phyloP scores from a whole-genome alignment of 1,140 invertebrate species.

The Drosophila saltans region DNA sequence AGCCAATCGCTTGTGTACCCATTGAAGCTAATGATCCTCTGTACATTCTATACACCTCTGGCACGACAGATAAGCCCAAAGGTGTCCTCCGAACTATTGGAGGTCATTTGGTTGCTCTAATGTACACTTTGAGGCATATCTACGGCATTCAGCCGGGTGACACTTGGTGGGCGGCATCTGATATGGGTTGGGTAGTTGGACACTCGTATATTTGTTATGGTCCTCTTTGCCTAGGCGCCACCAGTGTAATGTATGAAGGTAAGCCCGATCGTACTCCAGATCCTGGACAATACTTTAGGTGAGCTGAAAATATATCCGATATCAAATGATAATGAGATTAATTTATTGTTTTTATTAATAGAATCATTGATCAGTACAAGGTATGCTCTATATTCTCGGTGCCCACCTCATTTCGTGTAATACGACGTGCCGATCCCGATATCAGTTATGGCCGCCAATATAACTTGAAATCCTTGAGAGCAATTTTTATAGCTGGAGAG shows the following conservation, averaged over 20 bases:
- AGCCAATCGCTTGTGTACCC: constrained; percentile 91
- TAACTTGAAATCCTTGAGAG: constrained; percentile 88
- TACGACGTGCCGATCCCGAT: constrained; percentile 90
- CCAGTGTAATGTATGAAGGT: constrained; percentile 96
- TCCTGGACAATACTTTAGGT: constrained; percentile 90
- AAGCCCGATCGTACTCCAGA: constrained; percentile 97
- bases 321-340: not conserved
- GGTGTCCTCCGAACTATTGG: constrained; percentile 93
- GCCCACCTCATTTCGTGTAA: constrained; percentile 93
- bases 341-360: constrained; percentile 66
- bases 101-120: constrained; percentile 92
- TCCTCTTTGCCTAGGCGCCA: constrained; percentile 91
- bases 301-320: not conserved
- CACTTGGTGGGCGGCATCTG: constrained; percentile 96
- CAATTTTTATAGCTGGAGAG: constrained; percentile 95
- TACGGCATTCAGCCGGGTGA: constrained; percentile 92
- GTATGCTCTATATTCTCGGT: constrained; percentile 94
- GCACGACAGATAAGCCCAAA: constrained; percentile 94
- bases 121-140: constrained; percentile 92
- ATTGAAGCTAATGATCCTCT: constrained; percentile 94
- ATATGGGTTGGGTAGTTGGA: constrained; percentile 96
- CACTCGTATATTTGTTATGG: constrained; percentile 97
- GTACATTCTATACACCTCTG: constrained; percentile 97
- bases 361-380: constrained; percentile 93
- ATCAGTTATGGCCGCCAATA: constrained; percentile 88